Evolutionary conservation across 2,888 invertebrate species (phyloP).

Genomic region (Sclerodermus sp.): DNA sequence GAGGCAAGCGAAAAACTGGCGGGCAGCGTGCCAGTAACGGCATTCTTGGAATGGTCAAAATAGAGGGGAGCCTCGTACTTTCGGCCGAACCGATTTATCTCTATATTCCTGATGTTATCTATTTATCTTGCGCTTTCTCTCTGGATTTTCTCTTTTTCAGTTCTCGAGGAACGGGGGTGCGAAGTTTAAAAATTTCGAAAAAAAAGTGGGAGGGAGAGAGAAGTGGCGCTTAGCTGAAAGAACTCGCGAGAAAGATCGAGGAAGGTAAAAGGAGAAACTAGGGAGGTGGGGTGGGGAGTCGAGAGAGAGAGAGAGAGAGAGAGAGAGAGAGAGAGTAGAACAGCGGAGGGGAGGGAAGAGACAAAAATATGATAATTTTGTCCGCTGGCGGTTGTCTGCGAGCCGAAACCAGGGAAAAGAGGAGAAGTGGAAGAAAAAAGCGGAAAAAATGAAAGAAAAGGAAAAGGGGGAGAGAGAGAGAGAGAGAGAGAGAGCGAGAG

Average conservation of each 20-base stretch:
- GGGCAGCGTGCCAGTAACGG: slow-evolving; percentile 31
- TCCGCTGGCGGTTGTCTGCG: too few relatives aligned
- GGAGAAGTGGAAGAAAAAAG: slow-evolving; percentile 2
- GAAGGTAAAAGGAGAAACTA: too few relatives aligned
- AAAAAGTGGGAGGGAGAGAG: too few relatives aligned
- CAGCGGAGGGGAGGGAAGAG: slow-evolving; percentile 4
- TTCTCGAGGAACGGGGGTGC: too few relatives aligned
- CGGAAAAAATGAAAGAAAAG: slow-evolving; percentile 5
- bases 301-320: slow-evolving; percentile 6
- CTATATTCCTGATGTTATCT: too few relatives aligned
- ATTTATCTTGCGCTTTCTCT: too few relatives aligned
- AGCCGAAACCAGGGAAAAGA: slow-evolving; percentile 3
- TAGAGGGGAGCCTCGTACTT: too few relatives aligned
- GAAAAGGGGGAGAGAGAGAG: slow-evolving; percentile 1
- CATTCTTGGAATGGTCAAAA: slow-evolving; percentile 22
- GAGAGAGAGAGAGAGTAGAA: slow-evolving; percentile 10
- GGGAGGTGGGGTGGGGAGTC: slow-evolving; percentile 26
- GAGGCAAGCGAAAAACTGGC: slow-evolving; percentile 28
- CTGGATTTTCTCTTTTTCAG: too few relatives aligned
- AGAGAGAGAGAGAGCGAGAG: slow-evolving; percentile 26
- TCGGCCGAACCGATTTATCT: too few relatives aligned
- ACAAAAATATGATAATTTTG: neutral
- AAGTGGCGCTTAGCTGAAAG: slow-evolving; percentile 4
- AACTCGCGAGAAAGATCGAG: neutral
- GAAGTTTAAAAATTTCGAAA: too few relatives aligned